Percentiles rank a stretch among this genome's conserved stretches.
Conservation (phyloP, 2,797 vertebrate genomes). For the Poeciliopsis gracilis region DNA sequence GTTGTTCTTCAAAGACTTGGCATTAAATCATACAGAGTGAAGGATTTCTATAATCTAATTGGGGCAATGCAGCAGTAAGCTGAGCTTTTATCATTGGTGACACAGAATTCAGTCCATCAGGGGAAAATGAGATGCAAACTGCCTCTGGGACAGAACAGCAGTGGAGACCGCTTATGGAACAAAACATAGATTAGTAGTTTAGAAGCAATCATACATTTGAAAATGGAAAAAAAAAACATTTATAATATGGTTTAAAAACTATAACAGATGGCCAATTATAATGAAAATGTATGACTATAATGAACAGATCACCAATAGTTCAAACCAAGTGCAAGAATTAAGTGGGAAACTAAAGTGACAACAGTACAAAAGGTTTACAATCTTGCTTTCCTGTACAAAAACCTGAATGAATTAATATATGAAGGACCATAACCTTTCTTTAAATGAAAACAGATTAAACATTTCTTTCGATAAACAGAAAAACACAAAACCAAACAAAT, state of each 20-base stretch:
- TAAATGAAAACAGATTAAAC: slow-evolving; percentile 51
- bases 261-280: background rate
- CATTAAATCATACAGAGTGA: slow-evolving; percentile 66
- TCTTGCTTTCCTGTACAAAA: background rate
- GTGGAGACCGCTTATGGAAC: slow-evolving; percentile 32
- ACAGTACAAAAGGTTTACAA: background rate
- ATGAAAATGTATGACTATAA: slow-evolving; percentile 15
- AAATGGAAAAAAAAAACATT: background rate
- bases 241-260: background rate
- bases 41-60: slow-evolving; percentile 69
- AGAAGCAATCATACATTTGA: slow-evolving; percentile 52
- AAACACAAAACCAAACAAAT: slow-evolving; percentile 14
- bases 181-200: slow-evolving; percentile 54
- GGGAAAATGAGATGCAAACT: slow-evolving; percentile 56
- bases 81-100: slow-evolving; percentile 54
- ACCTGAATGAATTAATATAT: too few relatives aligned
- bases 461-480: slow-evolving; percentile 19
- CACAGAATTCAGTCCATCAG: slow-evolving; percentile 52
- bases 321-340: slow-evolving; percentile 30
- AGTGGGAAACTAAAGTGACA: slow-evolving; percentile 38
- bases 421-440: background rate
- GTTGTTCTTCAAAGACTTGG: slow-evolving; percentile 58
- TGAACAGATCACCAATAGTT: background rate
- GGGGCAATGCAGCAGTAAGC: slow-evolving; percentile 62
- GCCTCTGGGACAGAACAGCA: slow-evolving; percentile 43